Evolutionary conservation across 2,797 vertebrate species (phyloP).

Genomic region (Aselliscus stoliczkanus): DNA sequence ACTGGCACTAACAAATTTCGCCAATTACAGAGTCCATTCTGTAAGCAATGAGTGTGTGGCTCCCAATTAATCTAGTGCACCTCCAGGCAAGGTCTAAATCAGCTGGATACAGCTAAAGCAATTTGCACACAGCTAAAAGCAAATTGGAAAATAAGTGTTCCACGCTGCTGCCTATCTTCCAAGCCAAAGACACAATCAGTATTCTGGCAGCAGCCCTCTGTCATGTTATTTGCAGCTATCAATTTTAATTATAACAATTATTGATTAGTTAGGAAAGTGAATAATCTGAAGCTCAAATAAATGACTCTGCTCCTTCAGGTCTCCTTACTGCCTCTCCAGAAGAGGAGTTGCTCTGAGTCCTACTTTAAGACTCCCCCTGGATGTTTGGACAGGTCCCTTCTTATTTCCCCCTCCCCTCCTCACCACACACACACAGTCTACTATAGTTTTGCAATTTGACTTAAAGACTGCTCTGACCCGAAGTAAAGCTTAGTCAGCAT

Average conservation of each 20-base stretch:
- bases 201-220: slow-evolving; percentile 84
- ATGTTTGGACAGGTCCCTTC: not conserved
- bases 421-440: fast-evolving
- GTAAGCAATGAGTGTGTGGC: slow-evolving; percentile 87
- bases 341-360: not conserved
- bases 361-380: not conserved
- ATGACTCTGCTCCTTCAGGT: slow-evolving; percentile 51
- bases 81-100: slow-evolving; percentile 90
- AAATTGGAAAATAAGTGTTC: slow-evolving; percentile 91
- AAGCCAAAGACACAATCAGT: slow-evolving; percentile 87
- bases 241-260: slow-evolving; percentile 92
- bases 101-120: slow-evolving; percentile 88
- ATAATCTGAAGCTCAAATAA: slow-evolving; percentile 82
- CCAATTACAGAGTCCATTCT: slow-evolving; percentile 88
- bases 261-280: slow-evolving; percentile 87
- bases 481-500: not conserved
- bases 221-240: slow-evolving; percentile 88
- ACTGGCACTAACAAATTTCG: slow-evolving; percentile 88
- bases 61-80: slow-evolving; percentile 88
- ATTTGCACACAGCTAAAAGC: slow-evolving; percentile 89
- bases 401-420: not conserved
- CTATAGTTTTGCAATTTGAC: not conserved
- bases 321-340: slow-evolving; percentile 45
- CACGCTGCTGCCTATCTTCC: slow-evolving; percentile 83
- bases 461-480: not conserved